Conservation (phyloP, 2,888 invertebrate species). For the Dermolepida albohirtum region DNA sequence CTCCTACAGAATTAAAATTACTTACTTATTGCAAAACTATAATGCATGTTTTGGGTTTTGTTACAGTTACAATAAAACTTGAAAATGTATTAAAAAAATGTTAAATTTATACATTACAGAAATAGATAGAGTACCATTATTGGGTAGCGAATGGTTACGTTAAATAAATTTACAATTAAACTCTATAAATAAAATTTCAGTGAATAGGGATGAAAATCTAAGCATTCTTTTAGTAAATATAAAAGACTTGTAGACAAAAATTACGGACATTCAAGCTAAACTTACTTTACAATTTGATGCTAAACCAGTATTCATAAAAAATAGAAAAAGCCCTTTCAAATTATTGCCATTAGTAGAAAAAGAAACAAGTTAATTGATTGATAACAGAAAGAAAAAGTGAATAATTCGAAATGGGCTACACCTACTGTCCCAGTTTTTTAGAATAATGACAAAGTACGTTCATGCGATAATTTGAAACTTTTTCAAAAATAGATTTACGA, state of each 20-base stretch:
- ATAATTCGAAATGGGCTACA: constrained; percentile 56
- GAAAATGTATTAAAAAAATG: constrained; percentile 17
- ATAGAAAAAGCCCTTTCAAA: constrained; percentile 44
- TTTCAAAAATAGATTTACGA: too few species aligned
- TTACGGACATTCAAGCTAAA: constrained; percentile 42
- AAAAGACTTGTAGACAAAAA: constrained; percentile 40
- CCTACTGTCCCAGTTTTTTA: constrained; percentile 55
- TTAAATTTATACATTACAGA: constrained; percentile 48
- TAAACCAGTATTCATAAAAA: constrained; percentile 46
- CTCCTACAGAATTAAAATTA: constrained; percentile 41
- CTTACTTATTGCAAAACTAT: constrained; percentile 42
- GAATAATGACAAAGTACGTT: too few species aligned
- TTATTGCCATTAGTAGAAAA: constrained; percentile 42
- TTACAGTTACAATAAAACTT: constrained; percentile 37
- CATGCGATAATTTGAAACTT: too few species aligned
- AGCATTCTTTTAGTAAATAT: constrained; percentile 32
- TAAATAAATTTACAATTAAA: constrained; percentile 48
- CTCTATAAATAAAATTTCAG: constrained; percentile 15
- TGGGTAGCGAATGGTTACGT: constrained; percentile 52
- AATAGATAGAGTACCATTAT: constrained; percentile 48
- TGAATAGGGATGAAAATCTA: constrained; percentile 24
- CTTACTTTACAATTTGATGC: constrained; percentile 43
- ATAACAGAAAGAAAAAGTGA: constrained; percentile 46
- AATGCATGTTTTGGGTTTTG: constrained; percentile 44
- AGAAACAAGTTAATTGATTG: constrained; percentile 45